Conservation (phyloP, 2,888 invertebrate species). For the Drosophila leonis region DNA sequence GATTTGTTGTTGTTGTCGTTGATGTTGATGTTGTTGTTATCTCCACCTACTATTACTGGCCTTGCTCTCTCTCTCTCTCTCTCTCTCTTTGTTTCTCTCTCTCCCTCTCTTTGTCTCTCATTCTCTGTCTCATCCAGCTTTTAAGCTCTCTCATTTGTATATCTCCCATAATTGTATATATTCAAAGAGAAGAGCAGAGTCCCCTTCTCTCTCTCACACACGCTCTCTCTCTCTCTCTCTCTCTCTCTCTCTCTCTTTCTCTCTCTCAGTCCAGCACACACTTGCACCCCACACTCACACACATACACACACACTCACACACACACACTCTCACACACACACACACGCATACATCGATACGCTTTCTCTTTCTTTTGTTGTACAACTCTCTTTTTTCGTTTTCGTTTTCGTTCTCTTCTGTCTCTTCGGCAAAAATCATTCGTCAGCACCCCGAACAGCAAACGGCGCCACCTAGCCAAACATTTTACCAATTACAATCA, state of each 20-base stretch:
- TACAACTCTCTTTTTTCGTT: conserved; percentile 77
- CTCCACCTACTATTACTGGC: conserved; percentile 13
- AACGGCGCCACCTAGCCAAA: conserved; percentile 84
- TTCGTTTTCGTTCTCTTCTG: conserved; percentile 61
- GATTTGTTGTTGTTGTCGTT: conserved; percentile 25
- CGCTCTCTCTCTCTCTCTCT: neutral
- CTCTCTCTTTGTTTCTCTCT: conserved; percentile 1
- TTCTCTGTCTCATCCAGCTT: conserved; percentile 8
- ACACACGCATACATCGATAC: conserved; percentile 42
- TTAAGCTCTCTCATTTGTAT: conserved; percentile 26
- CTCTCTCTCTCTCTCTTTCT: conserved; percentile 6
- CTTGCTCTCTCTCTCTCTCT: conserved; percentile 25
- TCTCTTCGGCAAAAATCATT: conserved; percentile 61
- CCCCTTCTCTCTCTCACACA: neutral
- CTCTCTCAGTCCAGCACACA: conserved; percentile 24
- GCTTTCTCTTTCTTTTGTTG: conserved; percentile 77
- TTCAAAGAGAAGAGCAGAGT: conserved; percentile 4
- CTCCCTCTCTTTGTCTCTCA: conserved; percentile 13
- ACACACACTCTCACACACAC: conserved; percentile 16
- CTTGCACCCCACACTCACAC: conserved; percentile 13
- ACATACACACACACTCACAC: neutral
- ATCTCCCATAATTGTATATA: conserved; percentile 43
- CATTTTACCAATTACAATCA: conserved; percentile 77
- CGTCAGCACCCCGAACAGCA: conserved; percentile 84
- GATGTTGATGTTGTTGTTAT: conserved; percentile 29